These are phyloP conservation scores for Zeuzera pyrina DNA, from an alignment of 2,888 invertebrate species.

Conservation along the genomic window DNA sequence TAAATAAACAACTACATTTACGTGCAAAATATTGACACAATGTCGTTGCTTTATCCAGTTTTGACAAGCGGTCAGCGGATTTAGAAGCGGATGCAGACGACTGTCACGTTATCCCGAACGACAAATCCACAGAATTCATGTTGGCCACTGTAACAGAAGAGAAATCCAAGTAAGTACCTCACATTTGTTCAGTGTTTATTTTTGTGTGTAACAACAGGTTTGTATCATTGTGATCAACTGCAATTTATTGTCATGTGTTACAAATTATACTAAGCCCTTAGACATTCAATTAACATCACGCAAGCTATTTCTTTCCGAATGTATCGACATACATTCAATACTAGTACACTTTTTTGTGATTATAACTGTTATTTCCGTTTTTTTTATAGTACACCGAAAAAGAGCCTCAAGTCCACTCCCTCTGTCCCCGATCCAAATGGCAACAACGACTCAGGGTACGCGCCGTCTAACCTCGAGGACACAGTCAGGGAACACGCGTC, in stretches of 20 bases:
- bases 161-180: constrained; percentile 78
- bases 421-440: constrained; percentile 80
- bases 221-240: too few species aligned
- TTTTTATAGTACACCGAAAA: constrained; percentile 37
- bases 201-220: too few species aligned
- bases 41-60: constrained; percentile 36
- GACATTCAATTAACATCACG: too few species aligned
- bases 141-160: constrained; percentile 91
- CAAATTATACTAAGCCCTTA: too few species aligned
- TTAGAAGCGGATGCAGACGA: constrained; percentile 74
- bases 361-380: background rate
- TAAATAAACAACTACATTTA: too few species aligned
- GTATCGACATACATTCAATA: too few species aligned
- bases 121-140: constrained; percentile 92
- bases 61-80: constrained; percentile 72
- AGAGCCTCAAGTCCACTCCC: constrained; percentile 47
- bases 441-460: constrained; percentile 89
- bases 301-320: too few species aligned
- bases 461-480: constrained; percentile 75
- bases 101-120: constrained; percentile 90
- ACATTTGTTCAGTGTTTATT: too few species aligned
- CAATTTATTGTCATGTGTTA: too few species aligned
- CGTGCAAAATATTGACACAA: background rate
- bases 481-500: constrained; percentile 70
- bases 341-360: too few species aligned